Base-by-base conservation (phyloP, 1,140 invertebrate species). In the Euwallacea similis region DNA sequence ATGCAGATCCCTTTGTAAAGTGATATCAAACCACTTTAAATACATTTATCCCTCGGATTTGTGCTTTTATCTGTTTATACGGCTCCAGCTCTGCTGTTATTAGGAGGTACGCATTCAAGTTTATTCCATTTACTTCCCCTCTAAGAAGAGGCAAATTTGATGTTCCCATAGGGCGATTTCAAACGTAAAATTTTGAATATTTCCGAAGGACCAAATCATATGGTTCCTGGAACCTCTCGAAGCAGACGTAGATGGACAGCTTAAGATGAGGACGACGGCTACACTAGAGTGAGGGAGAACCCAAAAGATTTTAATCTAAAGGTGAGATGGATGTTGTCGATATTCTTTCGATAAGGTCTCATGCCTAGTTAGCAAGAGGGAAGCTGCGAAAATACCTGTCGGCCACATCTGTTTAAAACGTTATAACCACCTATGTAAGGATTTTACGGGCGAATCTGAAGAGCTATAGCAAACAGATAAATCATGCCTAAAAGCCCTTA, bases 1-100 rank as follows among this genome's bases (percentile, higher is more conserved):
- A 69, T 61, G 56, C 59, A 61, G 66, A 61, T 69, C 66, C 58
- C n/a, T 46, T 60, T 61, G 66, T 69, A 61, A 69, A 61, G 42
- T 60, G 66, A 69, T 69, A 61, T 69, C 66, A 69, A 69, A 61
- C 56, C 66, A 69, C 66, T 69, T 69, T 69, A 69, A 69, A 69
- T 61, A 56, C 64, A 66, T 66, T 66, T 66, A 53, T 66, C 64
- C 64, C 46, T 21, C 41, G 33, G 42, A 16, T 56, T 54, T 44
- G 46, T 44, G 43, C 54, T 55, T 56, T 44, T 54, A 54, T 66
- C 54, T 42, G 15, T 54, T 56, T 66, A 56, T 56, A 56, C 8
- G 10, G 16, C 54, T 9, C 11, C 46, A 50, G 46, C 21, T 33
- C 21, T 33, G 21, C 21, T 33, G 21, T 33, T 33, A 33, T 33